phyloP scores from a whole-genome alignment of 2,113 vertebrate species.

The Burhinus oedicnemus region DNA sequence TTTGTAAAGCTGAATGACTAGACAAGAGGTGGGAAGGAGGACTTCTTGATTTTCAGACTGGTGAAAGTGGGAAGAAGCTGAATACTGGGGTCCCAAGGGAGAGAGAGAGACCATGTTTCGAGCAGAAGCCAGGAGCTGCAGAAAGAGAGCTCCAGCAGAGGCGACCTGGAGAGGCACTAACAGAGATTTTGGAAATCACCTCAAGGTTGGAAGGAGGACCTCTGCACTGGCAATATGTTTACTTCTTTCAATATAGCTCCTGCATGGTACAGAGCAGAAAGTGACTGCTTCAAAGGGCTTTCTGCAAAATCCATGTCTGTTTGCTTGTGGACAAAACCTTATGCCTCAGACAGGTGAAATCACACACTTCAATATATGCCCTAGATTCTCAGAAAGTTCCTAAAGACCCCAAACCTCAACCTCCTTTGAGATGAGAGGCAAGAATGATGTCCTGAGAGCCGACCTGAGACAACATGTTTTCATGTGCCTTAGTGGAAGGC shows the following conservation, averaged over 20 bases:
- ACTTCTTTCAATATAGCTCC: not conserved
- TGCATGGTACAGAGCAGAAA: not conserved
- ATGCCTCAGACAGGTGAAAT: not conserved
- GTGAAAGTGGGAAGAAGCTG: not conserved
- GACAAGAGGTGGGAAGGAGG: not conserved
- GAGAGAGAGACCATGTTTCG: fast-evolving
- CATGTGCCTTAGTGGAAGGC: not conserved
- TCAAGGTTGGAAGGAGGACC: not conserved
- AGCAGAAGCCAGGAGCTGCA: not conserved
- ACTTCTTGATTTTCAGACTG: not conserved
- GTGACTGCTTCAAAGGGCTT: not conserved
- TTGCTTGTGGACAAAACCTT: not conserved
- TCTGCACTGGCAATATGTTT: not conserved
- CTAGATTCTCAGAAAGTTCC: not conserved
- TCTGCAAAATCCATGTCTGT: not conserved
- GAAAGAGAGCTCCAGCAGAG: not conserved
- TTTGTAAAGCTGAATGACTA: not conserved
- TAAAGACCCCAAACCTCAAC: not conserved
- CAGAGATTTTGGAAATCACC: not conserved
- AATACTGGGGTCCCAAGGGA: not conserved
- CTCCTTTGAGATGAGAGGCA: not conserved
- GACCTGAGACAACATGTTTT: not conserved
- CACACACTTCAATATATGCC: not conserved
- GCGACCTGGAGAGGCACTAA: not conserved
- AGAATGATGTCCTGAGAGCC: not conserved